phyloP scores from a whole-genome alignment of 2,113 vertebrate species.

The Myotis yumanensis region DNA sequence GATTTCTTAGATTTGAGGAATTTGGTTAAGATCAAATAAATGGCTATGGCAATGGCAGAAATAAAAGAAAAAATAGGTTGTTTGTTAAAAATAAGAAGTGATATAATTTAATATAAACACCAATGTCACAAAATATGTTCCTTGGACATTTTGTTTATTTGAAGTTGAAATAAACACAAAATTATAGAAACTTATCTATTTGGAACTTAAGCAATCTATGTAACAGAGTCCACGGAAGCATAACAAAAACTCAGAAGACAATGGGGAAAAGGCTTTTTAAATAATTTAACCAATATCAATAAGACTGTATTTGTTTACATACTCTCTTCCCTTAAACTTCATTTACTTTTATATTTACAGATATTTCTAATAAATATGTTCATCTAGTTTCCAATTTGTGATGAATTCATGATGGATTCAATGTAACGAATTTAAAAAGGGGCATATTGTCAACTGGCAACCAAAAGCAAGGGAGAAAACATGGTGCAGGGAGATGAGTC shows the following conservation, averaged over 20 bases:
- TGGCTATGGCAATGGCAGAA: not conserved
- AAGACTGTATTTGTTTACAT: not conserved
- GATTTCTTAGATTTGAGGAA: not conserved
- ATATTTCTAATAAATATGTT: not conserved
- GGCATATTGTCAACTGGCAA: not conserved
- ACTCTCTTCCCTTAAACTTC: not conserved
- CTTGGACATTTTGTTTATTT: not conserved
- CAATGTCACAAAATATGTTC: not conserved
- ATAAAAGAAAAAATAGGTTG: not conserved
- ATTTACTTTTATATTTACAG: not conserved
- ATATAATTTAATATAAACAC: not conserved
- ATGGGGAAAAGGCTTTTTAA: not conserved
- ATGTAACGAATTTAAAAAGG: not conserved
- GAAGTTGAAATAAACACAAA: not conserved
- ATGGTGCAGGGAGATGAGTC: not conserved
- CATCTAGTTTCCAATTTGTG: not conserved
- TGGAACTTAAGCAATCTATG: not conserved
- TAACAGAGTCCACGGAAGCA: not conserved
- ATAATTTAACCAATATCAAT: not conserved
- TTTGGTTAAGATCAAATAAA: not conserved
- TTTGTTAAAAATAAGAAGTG: not conserved
- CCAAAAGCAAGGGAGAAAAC: not conserved
- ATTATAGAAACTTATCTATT: not conserved
- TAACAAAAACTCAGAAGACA: not conserved
- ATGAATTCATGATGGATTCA: not conserved